These are phyloP conservation scores for Garra rufa DNA, from an alignment of 2,113 vertebrate genomes.

Conservation along the genomic window DNA sequence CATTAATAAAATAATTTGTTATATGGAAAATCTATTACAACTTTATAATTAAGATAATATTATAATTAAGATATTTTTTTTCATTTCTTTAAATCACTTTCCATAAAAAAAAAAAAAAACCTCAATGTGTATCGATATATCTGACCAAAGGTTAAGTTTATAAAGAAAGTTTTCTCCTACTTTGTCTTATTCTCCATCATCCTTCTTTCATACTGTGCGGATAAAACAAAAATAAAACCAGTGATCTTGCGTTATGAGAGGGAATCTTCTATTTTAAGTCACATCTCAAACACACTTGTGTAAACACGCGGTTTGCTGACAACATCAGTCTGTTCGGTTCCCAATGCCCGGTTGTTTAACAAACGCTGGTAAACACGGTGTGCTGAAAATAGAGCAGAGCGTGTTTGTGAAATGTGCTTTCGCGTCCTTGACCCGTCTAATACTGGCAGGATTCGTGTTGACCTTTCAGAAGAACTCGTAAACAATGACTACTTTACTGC, in stretches of 20 bases:
- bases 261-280: neutral
- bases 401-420: slow-evolving; percentile 45
- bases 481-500: neutral
- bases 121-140: too few relatives aligned
- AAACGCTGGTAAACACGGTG: neutral
- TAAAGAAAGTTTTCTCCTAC: neutral
- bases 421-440: slow-evolving; percentile 6
- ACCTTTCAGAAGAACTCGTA: slow-evolving; percentile 1
- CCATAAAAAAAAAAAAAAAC: too few relatives aligned
- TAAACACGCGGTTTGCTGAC: neutral
- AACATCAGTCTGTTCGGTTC: neutral
- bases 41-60: too few relatives aligned
- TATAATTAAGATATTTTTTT: too few relatives aligned
- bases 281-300: neutral
- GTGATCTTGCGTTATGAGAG: neutral
- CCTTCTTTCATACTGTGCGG: neutral
- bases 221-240: neutral
- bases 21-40: too few relatives aligned
- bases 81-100: too few relatives aligned
- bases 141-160: neutral
- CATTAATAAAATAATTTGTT: too few relatives aligned
- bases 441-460: neutral
- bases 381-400: slow-evolving; percentile 14
- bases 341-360: neutral
- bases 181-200: neutral